These are phyloP conservation scores for Mustela lutreola DNA, from an alignment of 2,113 vertebrate species.

Conservation along the genomic window DNA sequence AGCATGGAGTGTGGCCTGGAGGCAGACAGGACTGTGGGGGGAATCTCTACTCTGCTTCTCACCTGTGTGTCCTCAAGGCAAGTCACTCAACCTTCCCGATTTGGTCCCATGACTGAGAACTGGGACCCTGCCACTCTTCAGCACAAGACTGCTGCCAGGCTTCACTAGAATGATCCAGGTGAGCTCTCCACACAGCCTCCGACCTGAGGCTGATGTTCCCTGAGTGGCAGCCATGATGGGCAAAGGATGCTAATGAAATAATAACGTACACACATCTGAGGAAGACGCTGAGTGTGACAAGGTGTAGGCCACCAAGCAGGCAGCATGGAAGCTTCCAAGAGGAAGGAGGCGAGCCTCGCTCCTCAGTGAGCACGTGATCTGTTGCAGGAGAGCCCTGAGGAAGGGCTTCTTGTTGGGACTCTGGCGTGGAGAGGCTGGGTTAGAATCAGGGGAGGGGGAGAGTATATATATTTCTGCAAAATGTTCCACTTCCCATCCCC, in stretches of 20 bases:
- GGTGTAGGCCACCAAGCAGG: background rate
- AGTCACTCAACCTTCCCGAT: background rate
- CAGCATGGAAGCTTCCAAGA: background rate
- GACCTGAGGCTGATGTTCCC: rapidly evolving
- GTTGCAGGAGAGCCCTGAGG: background rate
- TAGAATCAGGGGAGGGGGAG: background rate
- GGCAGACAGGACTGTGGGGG: background rate
- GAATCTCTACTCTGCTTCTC: background rate
- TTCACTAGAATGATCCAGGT: background rate
- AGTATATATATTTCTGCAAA: background rate
- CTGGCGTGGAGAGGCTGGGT: background rate
- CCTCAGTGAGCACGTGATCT: background rate
- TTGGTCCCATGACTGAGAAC: background rate
- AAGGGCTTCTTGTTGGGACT: background rate
- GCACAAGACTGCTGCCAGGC: background rate
- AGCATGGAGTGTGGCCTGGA: background rate
- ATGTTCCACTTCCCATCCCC: background rate
- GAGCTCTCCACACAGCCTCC: background rate
- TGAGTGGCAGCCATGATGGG: no score
- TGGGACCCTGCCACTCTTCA: background rate
- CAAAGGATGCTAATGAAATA: background rate
- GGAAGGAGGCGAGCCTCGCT: no score
- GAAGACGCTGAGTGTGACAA: background rate
- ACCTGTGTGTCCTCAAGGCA: background rate
- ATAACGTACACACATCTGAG: no score